Conservation (phyloP, 2,797 vertebrate species). For the Enteromius unitaeniatus region DNA sequence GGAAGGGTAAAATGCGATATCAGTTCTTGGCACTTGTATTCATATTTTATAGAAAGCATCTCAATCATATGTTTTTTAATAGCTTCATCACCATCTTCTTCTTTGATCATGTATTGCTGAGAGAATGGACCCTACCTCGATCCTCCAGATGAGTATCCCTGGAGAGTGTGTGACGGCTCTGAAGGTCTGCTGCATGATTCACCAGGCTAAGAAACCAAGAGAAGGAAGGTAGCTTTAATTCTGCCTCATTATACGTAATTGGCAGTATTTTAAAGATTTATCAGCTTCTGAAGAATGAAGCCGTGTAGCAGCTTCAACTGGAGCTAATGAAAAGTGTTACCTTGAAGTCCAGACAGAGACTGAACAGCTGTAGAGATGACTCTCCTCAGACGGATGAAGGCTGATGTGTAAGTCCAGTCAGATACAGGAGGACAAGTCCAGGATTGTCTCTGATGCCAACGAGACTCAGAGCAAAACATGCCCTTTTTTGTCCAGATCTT, state of each 20-base stretch:
- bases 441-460: background rate
- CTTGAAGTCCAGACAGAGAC: background rate
- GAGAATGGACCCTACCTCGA: conserved; percentile 78
- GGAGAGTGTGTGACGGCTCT: conserved; percentile 81
- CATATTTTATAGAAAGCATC: background rate
- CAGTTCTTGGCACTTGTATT: no score
- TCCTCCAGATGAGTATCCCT: conserved; percentile 87
- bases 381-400: background rate
- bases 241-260: background rate
- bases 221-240: background rate
- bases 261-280: background rate
- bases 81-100: background rate
- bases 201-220: conserved; percentile 15
- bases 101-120: background rate
- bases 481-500: conserved; percentile 36
- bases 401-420: background rate
- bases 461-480: conserved; percentile 12
- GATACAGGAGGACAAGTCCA: background rate
- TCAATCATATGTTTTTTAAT: background rate
- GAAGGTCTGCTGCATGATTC: conserved; percentile 85
- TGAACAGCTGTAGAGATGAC: conserved; percentile 12
- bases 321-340: background rate
- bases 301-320: background rate
- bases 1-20: no score
- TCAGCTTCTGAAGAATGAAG: background rate